Evolutionary conservation across 2,888 invertebrate genomes (phyloP).

Genomic region (Drosophila aldrichi): DNA sequence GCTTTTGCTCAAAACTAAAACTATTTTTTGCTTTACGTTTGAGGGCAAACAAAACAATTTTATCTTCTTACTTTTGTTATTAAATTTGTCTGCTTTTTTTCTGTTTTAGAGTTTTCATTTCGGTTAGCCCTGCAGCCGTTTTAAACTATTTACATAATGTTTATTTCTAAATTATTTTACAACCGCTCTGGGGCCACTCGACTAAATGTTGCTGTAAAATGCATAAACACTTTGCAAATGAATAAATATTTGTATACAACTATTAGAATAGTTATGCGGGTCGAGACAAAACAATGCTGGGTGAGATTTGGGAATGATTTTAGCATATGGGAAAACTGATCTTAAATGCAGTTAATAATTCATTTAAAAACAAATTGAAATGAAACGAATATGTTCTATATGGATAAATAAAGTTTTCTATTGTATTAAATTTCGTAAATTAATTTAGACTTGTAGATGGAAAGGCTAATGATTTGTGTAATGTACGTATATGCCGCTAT

Average conservation of each 20-base stretch:
- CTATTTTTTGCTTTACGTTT: conserved; percentile 28
- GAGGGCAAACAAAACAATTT: conserved; percentile 49
- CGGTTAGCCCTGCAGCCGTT: conserved; percentile 37
- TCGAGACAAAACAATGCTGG: neutral
- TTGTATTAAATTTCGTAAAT: neutral
- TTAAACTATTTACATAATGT: conserved; percentile 56
- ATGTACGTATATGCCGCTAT: neutral
- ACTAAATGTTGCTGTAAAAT: conserved; percentile 23
- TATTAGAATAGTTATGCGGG: conserved; percentile 30
- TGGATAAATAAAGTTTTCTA: neutral
- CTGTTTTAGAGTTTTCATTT: neutral
- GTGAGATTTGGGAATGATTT: neutral
- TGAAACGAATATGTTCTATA: neutral
- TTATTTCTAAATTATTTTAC: conserved; percentile 35
- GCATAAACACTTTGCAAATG: conserved; percentile 2
- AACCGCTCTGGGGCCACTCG: conserved; percentile 17
- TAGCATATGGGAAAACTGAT: neutral
- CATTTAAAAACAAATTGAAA: neutral
- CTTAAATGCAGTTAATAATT: neutral
- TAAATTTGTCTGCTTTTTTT: neutral
- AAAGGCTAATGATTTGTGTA: neutral
- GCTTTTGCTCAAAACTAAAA: conserved; percentile 23
- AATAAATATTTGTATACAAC: neutral
- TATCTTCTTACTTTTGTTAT: conserved; percentile 1
- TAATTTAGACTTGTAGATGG: neutral